Percentiles rank a stretch among this genome's conserved stretches.
phyloP scores from a whole-genome alignment of 2,113 vertebrate genomes.

The Bufo gargarizans region DNA sequence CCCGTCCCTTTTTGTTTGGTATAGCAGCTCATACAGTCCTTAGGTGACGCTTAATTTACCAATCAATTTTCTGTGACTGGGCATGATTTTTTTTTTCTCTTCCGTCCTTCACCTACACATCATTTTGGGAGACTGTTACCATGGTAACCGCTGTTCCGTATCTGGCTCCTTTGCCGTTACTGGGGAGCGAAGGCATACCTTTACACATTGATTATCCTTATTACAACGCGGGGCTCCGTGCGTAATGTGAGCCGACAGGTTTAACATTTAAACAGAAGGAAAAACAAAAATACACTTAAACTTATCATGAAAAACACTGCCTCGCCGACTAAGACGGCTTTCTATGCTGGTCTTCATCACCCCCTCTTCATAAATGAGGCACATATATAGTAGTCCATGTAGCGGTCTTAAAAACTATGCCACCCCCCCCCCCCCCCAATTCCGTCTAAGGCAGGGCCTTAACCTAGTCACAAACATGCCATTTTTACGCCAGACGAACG shows the following conservation, averaged over 20 bases:
- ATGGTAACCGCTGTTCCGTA: conserved; percentile 30
- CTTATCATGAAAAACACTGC: neutral
- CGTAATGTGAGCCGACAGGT: neutral
- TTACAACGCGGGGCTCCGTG: neutral
- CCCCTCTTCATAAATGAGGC: too few relatives aligned
- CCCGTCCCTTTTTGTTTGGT: neutral
- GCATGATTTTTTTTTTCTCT: neutral
- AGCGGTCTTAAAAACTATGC: too few relatives aligned
- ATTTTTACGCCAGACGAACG: too few relatives aligned
- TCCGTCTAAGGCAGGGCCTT: too few relatives aligned
- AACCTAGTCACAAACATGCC: too few relatives aligned
- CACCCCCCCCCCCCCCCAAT: too few relatives aligned
- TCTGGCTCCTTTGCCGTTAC: neutral
- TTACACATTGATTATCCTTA: conserved; percentile 30
- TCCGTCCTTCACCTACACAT: conserved; percentile 46
- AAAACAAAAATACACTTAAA: neutral
- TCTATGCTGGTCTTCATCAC: too few relatives aligned
- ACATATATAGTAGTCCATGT: too few relatives aligned
- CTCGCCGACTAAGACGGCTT: too few relatives aligned
- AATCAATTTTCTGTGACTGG: conserved; percentile 30
- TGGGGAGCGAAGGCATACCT: neutral
- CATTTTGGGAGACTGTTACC: conserved; percentile 35
- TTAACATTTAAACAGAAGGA: neutral
- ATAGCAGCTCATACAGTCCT: conserved; percentile 21
- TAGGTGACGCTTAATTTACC: conserved; percentile 17